phyloP scores from a whole-genome alignment of 1,140 invertebrate species.

The Protaetia brevitarsis region DNA sequence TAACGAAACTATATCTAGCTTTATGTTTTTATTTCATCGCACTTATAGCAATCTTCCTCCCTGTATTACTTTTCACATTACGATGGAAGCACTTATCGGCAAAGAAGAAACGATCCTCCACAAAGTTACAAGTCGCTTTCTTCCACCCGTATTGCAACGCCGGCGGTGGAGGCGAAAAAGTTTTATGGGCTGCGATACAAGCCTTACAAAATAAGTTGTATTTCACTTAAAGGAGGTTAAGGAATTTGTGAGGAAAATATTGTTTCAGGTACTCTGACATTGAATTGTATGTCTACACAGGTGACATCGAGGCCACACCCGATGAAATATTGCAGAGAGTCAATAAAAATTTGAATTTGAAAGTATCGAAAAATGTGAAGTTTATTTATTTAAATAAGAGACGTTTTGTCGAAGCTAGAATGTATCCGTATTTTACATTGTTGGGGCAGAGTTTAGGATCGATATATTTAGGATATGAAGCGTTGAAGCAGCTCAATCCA shows the following conservation, averaged over 20 bases:
- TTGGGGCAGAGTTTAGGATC: slow-evolving; percentile 93
- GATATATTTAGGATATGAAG: slow-evolving; percentile 83
- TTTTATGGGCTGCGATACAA: slow-evolving; percentile 91
- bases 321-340: slow-evolving; percentile 74
- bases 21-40: slow-evolving; percentile 29
- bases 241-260: background rate
- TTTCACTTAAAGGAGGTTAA: no score
- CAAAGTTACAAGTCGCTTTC: slow-evolving; percentile 67
- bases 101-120: slow-evolving; percentile 32
- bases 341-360: slow-evolving; percentile 77
- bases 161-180: slow-evolving; percentile 96
- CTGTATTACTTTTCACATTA: slow-evolving; percentile 37
- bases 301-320: slow-evolving; percentile 75
- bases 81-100: slow-evolving; percentile 35
- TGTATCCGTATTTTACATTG: slow-evolving; percentile 91
- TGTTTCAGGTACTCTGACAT: slow-evolving; percentile 66
- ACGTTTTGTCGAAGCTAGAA: slow-evolving; percentile 74
- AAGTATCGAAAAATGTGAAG: slow-evolving; percentile 61
- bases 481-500: slow-evolving; percentile 73
- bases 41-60: slow-evolving; percentile 32
- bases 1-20: slow-evolving; percentile 34
- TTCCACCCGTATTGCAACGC: slow-evolving; percentile 99
- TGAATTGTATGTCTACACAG: slow-evolving; percentile 82
- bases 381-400: slow-evolving; percentile 78
- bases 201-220: slow-evolving; percentile 71